These are phyloP conservation scores for Cnemophilus loriae DNA, from an alignment of 2,113 vertebrate genomes.

Conservation along the genomic window DNA sequence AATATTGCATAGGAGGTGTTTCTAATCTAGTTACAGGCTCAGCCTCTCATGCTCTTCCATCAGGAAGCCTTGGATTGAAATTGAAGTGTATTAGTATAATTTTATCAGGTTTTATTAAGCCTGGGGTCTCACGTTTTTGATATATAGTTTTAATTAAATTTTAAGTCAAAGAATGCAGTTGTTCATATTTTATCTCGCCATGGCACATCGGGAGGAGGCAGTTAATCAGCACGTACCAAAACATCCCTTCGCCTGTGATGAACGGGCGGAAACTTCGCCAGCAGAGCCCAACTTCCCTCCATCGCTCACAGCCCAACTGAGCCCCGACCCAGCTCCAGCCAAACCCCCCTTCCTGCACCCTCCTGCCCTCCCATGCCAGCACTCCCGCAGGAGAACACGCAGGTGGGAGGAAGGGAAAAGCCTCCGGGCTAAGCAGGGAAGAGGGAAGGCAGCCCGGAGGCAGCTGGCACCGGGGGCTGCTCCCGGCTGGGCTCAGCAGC, in stretches of 20 bases:
- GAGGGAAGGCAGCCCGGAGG: not conserved
- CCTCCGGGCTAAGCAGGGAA: not conserved
- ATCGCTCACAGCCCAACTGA: rapidly evolving
- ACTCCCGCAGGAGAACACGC: rapidly evolving
- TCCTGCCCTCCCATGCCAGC: not conserved
- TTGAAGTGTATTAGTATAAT: conserved; percentile 62
- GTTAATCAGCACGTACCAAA: conserved; percentile 25
- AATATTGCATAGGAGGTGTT: conserved; percentile 34
- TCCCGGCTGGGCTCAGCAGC: not conserved
- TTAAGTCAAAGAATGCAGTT: conserved; percentile 59
- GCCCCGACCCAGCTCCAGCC: not conserved
- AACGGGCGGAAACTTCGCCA: not conserved
- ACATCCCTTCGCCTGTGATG: not conserved
- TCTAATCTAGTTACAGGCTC: conserved; percentile 31
- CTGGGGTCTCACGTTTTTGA: conserved; percentile 57
- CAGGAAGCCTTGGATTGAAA: conserved; percentile 57
- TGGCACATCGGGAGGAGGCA: conserved; percentile 3
- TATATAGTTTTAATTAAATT: conserved; percentile 72
- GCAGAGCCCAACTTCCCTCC: not conserved
- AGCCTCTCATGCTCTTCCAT: conserved; percentile 10
- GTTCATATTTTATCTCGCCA: conserved; percentile 51
- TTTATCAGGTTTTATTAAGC: conserved; percentile 63
- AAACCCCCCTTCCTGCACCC: rapidly evolving
- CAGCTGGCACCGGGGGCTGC: not conserved
- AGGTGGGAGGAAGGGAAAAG: not conserved